These are phyloP conservation scores for Sitobion miscanthi DNA, from an alignment of 1,140 invertebrate genomes.

Conservation along the genomic window DNA sequence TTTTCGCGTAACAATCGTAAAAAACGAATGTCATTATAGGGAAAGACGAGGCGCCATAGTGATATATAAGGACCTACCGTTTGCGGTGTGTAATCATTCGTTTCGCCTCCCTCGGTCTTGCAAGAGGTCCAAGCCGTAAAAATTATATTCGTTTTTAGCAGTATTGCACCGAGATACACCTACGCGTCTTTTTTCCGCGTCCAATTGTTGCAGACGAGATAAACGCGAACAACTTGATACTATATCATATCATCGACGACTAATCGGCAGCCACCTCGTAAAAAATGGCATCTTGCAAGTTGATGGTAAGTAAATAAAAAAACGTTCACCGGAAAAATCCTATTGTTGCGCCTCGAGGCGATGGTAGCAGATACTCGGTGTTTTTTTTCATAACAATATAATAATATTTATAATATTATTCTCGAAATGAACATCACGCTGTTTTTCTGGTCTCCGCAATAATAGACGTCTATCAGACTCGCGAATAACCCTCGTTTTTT, in stretches of 20 bases:
- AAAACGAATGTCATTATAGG: slow-evolving; percentile 3
- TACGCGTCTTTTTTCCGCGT: background rate
- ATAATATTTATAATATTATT: slow-evolving; percentile 4
- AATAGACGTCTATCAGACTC: background rate
- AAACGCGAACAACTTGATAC: background rate
- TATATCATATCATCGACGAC: background rate
- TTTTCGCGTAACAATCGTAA: background rate
- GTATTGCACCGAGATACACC: background rate
- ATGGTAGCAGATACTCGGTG: background rate
- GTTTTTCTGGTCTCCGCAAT: background rate
- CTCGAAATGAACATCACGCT: background rate
- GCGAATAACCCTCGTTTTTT: background rate
- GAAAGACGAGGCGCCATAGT: background rate
- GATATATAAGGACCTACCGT: slow-evolving; percentile 11
- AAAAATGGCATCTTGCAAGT: background rate
- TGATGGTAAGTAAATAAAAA: background rate
- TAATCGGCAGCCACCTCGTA: background rate
- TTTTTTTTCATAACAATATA: background rate
- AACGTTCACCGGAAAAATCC: background rate
- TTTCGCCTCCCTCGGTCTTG: background rate
- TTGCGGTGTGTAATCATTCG: background rate
- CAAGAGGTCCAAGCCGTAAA: background rate
- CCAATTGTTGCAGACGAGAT: background rate
- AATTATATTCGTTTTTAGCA: background rate
- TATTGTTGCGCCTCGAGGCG: background rate